A percentile compares a stretch with the other conserved stretches of the same genome.
These are phyloP conservation scores for Caenorhabditis panamensis DNA, from an alignment of 2,888 invertebrate genomes.

Conservation along the genomic window DNA sequence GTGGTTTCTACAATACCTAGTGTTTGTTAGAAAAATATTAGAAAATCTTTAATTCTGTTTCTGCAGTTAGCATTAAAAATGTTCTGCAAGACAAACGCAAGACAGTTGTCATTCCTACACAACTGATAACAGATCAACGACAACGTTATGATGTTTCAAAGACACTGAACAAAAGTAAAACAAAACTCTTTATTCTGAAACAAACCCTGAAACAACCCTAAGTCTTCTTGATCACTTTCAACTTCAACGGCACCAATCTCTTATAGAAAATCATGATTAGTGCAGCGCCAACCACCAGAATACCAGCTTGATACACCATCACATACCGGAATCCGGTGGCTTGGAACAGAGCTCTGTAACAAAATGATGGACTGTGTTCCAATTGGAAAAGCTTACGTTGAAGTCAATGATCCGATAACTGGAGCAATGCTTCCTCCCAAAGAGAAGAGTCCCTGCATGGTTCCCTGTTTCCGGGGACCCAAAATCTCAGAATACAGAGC, in stretches of 20 bases:
- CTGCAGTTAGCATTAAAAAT: too few species aligned
- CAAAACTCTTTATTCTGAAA: not conserved
- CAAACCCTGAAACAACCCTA: not conserved
- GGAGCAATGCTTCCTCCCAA: slow-evolving; percentile 58
- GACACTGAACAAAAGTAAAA: not conserved
- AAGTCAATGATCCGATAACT: slow-evolving; percentile 42
- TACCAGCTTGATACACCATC: slow-evolving; percentile 53
- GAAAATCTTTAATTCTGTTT: too few species aligned
- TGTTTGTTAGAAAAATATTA: too few species aligned
- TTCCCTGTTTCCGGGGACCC: slow-evolving; percentile 63
- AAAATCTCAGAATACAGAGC: slow-evolving; percentile 66
- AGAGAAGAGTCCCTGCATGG: slow-evolving; percentile 60
- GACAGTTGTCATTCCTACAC: too few species aligned
- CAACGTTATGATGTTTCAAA: too few species aligned
- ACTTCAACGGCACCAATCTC: slow-evolving; percentile 57
- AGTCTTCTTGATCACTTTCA: slow-evolving; percentile 47
- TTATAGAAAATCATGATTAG: slow-evolving; percentile 53
- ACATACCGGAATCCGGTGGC: slow-evolving; percentile 62
- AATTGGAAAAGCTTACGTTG: slow-evolving; percentile 30
- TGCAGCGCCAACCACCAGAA: slow-evolving; percentile 56
- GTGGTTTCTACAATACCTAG: not conserved
- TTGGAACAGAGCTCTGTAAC: slow-evolving; percentile 64
- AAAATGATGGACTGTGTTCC: too few species aligned
- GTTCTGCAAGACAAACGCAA: too few species aligned
- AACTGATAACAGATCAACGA: too few species aligned